Evolutionary conservation across 2,888 invertebrate genomes (phyloP).

Genomic region (Tridacna gigas): DNA sequence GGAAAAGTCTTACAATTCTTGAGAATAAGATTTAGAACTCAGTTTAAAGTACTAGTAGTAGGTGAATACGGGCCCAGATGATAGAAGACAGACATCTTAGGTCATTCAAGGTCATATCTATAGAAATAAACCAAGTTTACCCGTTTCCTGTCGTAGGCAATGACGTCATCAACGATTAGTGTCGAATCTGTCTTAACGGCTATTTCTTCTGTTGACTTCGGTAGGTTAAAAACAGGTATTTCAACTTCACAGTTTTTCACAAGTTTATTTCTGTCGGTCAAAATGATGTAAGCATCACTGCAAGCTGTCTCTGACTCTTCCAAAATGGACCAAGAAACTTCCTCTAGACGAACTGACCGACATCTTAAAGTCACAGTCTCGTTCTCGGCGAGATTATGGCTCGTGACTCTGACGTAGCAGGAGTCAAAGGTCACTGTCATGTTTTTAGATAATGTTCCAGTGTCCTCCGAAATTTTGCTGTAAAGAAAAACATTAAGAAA

Average conservation of each 20-base stretch:
- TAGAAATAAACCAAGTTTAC: background rate
- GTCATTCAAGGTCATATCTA: no score
- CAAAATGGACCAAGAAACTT: background rate
- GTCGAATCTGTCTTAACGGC: slow-evolving; percentile 7
- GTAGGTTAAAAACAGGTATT: slow-evolving; percentile 14
- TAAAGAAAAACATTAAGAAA: background rate
- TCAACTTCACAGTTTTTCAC: background rate
- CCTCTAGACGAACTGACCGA: slow-evolving; percentile 8
- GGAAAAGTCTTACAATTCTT: no score
- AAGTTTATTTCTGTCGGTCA: slow-evolving; percentile 11
- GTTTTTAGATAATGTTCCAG: background rate
- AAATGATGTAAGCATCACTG: slow-evolving; percentile 24
- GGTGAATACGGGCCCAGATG: no score
- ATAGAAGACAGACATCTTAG: no score
- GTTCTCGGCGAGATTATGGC: background rate
- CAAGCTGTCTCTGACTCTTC: background rate
- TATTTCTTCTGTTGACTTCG: slow-evolving; percentile 12
- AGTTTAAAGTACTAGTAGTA: no score
- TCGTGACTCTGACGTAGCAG: slow-evolving; percentile 1
- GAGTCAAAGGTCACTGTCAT: background rate
- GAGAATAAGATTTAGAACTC: no score
- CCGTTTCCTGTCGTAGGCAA: slow-evolving; percentile 10
- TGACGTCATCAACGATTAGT: background rate
- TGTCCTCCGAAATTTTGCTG: slow-evolving; percentile 6
- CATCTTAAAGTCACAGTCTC: slow-evolving; percentile 4